These are phyloP conservation scores for Shinisaurus crocodilurus DNA, from an alignment of 2,113 vertebrate genomes.

Conservation along the genomic window DNA sequence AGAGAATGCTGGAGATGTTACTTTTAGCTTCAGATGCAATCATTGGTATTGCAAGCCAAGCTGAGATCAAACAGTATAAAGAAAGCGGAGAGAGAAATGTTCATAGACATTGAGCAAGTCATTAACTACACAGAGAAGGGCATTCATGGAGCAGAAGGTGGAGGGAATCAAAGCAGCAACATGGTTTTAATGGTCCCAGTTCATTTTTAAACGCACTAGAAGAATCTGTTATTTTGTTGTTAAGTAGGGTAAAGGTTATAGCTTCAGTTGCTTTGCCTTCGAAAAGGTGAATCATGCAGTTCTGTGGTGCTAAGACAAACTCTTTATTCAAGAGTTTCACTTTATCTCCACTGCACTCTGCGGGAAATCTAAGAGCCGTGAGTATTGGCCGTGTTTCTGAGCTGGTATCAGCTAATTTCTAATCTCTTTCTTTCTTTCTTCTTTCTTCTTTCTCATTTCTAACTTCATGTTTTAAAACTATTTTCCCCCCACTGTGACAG, in stretches of 20 bases:
- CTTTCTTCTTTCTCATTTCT: conserved; percentile 36
- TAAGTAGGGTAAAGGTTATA: conserved; percentile 12
- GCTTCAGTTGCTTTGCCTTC: conserved; percentile 27
- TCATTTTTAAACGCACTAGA: not conserved
- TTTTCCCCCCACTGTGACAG: not conserved
- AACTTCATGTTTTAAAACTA: not conserved
- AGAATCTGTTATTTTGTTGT: conserved; percentile 20
- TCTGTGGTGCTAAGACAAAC: conserved; percentile 39
- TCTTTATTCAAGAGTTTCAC: conserved; percentile 29
- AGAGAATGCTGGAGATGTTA: not conserved
- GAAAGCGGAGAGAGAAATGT: not conserved
- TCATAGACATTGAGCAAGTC: conserved; percentile 23
- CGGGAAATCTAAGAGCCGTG: conserved; percentile 43
- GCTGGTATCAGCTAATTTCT: conserved; percentile 31
- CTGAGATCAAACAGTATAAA: not conserved
- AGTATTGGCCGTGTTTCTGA: conserved; percentile 33
- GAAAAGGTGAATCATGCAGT: conserved; percentile 51
- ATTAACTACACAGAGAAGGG: not conserved
- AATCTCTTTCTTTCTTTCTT: conserved; percentile 27
- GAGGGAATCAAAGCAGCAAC: conserved; percentile 32
- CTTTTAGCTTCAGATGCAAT: conserved; percentile 7
- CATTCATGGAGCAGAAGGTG: conserved; percentile 16
- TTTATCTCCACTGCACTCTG: conserved; percentile 39
- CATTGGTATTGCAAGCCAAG: not conserved
- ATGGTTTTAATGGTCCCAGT: conserved; percentile 13